A percentile compares a stretch with the other conserved stretches of the same genome.
Conservation (phyloP, 2,797 vertebrate genomes). For the Enteromius unitaeniatus region DNA sequence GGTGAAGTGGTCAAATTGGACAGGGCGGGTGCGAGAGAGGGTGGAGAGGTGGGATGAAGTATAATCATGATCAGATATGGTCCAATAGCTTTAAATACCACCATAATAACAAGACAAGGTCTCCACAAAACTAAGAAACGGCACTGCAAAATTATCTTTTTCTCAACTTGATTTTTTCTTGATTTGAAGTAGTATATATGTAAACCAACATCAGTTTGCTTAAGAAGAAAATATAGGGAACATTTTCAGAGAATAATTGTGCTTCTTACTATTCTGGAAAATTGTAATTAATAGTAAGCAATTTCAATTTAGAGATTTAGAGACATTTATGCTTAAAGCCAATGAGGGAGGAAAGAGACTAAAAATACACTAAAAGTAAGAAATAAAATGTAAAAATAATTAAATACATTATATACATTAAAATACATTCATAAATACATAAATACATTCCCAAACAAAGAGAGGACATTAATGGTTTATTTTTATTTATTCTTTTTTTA, state of each 20-base stretch:
- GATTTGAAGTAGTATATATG: background rate
- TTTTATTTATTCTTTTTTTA: background rate
- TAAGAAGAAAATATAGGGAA: background rate
- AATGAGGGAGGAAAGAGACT: background rate
- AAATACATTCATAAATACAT: no score
- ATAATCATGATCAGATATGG: constrained; percentile 60
- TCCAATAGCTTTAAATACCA: constrained; percentile 32
- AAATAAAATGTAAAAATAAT: background rate
- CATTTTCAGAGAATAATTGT: background rate
- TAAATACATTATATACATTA: no score
- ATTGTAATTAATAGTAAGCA: background rate
- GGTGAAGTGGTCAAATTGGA: constrained; percentile 68
- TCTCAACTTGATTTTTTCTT: background rate
- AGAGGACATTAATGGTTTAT: background rate
- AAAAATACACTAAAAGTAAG: background rate
- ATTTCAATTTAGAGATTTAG: background rate
- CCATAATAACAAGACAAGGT: constrained; percentile 55
- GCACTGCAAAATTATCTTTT: constrained; percentile 11
- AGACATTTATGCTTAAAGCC: background rate
- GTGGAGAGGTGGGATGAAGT: constrained; percentile 51
- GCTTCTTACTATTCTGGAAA: background rate
- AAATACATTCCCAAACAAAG: background rate
- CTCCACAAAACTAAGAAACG: constrained; percentile 24
- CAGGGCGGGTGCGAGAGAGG: constrained; percentile 56
- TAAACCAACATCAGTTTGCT: background rate